phyloP scores from a whole-genome alignment of 2,113 vertebrate genomes.

The Acrocephalus kingi region DNA sequence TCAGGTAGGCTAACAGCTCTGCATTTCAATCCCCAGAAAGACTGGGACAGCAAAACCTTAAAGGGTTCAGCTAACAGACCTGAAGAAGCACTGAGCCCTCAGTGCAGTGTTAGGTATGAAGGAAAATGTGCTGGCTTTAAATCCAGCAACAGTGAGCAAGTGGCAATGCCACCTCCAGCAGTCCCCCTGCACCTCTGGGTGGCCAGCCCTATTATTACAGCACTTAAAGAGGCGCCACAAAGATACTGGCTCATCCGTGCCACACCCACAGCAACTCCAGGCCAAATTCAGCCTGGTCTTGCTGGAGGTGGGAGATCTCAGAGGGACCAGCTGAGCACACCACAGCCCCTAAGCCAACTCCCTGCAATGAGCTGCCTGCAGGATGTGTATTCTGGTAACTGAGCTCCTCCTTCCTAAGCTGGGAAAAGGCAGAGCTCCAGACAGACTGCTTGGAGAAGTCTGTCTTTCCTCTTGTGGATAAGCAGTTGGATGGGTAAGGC shows the following conservation, averaged over 20 bases:
- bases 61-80: neutral
- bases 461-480: neutral
- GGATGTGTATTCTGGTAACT: neutral
- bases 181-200: neutral
- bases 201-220: neutral
- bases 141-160: neutral
- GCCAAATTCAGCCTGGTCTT: neutral
- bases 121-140: neutral
- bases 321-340: neutral
- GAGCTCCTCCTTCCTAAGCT: neutral
- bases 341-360: neutral
- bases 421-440: neutral
- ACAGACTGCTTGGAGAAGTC: neutral
- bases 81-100: neutral
- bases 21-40: neutral
- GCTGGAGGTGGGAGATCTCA: neutral
- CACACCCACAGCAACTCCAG: neutral
- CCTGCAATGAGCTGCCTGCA: neutral
- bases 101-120: accelerated
- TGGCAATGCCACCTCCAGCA: neutral
- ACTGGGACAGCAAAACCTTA: neutral
- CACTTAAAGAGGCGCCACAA: neutral
- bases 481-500: neutral
- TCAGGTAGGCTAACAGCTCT: neutral
- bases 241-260: neutral